Percentiles rank a stretch among this genome's conserved stretches.
These are phyloP conservation scores for Octonoba sinensis DNA, from an alignment of 2,888 invertebrate genomes.

Conservation along the genomic window DNA sequence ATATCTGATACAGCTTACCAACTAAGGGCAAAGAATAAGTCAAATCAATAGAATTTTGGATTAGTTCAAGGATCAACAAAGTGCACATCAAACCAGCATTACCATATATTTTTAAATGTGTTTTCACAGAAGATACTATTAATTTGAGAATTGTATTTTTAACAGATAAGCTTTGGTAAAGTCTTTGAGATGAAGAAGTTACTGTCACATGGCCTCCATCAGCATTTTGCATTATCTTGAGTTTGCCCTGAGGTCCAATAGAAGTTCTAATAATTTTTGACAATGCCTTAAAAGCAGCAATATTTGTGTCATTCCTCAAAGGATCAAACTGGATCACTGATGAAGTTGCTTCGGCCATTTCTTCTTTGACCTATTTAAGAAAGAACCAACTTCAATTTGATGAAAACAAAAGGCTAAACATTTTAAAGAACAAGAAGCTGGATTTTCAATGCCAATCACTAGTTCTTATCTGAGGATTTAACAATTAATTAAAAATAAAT, in stretches of 20 bases:
- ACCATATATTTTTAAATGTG: constrained; percentile 20
- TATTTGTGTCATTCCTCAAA: neutral
- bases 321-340: constrained; percentile 24
- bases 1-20: constrained; percentile 15
- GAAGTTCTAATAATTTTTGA: constrained; percentile 7
- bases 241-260: constrained; percentile 30
- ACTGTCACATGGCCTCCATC: constrained; percentile 22
- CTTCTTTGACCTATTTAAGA: too few species aligned
- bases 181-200: constrained; percentile 34
- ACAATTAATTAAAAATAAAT: too few species aligned
- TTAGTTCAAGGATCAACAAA: constrained; percentile 11
- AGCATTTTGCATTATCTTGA: constrained; percentile 26
- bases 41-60: constrained; percentile 1
- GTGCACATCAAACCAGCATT: constrained; percentile 30
- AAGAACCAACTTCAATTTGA: too few species aligned
- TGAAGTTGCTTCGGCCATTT: neutral
- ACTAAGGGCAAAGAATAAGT: neutral
- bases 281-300: constrained; percentile 13
- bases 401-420: neutral
- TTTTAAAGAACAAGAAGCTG: too few species aligned
- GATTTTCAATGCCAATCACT: too few species aligned
- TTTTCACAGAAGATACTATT: constrained; percentile 28
- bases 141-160: constrained; percentile 23
- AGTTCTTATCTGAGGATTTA: too few species aligned
- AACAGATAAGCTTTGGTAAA: constrained; percentile 15